Conservation (phyloP, 2,797 vertebrate species). For the Gymnoscopelus microlampas region DNA sequence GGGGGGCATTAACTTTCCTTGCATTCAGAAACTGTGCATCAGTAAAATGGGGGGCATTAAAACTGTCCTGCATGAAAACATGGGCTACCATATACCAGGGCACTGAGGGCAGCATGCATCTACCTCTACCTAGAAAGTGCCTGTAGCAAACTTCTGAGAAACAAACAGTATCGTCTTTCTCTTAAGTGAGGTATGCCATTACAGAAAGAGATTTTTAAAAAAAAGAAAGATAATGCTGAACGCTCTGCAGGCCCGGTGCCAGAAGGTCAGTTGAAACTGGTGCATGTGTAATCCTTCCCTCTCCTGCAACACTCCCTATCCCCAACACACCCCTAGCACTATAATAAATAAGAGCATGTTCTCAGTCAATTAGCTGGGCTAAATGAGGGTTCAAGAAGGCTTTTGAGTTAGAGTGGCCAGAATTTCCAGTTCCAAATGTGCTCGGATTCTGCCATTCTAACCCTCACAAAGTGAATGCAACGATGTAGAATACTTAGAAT, state of each 20-base stretch:
- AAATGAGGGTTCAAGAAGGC: conserved; percentile 45
- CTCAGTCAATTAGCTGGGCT: conserved; percentile 47
- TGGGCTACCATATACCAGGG: too few species aligned
- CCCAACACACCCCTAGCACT: conserved; percentile 11
- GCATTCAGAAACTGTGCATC: neutral
- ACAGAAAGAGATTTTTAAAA: neutral
- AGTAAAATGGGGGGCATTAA: too few species aligned
- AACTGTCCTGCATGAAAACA: too few species aligned
- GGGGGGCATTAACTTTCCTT: too few species aligned
- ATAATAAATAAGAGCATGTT: conserved; percentile 33
- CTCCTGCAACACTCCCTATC: conserved; percentile 12
- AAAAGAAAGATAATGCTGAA: neutral
- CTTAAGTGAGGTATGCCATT: conserved; percentile 1
- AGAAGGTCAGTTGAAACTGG: conserved; percentile 5
- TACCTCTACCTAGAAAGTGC: too few species aligned
- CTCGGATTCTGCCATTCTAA: conserved; percentile 42
- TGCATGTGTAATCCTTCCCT: conserved; percentile 7
- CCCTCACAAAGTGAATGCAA: conserved; percentile 59
- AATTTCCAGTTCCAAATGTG: conserved; percentile 56
- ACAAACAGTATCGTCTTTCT: neutral
- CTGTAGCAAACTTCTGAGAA: neutral
- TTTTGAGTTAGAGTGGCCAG: conserved; percentile 44
- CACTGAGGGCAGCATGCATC: too few species aligned
- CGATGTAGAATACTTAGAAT: conserved; percentile 62
- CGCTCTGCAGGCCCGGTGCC: neutral